phyloP scores from a whole-genome alignment of 2,113 vertebrate species.

The Bostrychus sinensis region DNA sequence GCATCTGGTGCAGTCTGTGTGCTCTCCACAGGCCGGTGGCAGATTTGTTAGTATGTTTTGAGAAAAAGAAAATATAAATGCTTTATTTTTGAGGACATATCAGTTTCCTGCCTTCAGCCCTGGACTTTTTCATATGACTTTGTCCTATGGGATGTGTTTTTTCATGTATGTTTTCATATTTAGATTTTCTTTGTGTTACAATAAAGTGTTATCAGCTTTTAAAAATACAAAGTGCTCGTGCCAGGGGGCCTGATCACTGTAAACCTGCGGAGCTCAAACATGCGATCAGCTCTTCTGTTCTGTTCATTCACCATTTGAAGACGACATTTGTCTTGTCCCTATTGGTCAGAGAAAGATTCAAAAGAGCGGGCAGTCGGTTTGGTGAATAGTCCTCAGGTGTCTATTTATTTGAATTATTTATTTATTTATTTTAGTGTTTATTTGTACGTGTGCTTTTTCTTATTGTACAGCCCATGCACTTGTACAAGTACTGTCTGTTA shows the following conservation, averaged over 20 bases:
- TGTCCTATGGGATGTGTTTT: constrained; percentile 9
- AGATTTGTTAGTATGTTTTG: constrained; percentile 23
- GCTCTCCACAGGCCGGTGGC: constrained; percentile 12
- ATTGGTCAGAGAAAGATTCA: constrained; percentile 53
- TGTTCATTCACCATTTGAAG: constrained; percentile 57
- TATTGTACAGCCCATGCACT: constrained; percentile 52
- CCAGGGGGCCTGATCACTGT: constrained; percentile 42
- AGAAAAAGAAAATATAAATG: constrained; percentile 27
- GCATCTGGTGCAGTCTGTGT: constrained; percentile 32
- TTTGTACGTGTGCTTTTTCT: constrained; percentile 49
- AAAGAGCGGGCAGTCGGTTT: constrained; percentile 48
- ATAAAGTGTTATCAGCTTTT: constrained; percentile 44
- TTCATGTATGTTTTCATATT: constrained; percentile 26
- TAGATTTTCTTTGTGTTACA: constrained; percentile 40
- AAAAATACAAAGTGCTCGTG: constrained; percentile 58
- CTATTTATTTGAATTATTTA: constrained; percentile 78
- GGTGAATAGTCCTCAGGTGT: constrained; percentile 76
- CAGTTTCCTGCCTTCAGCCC: constrained; percentile 55
- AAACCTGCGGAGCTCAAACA: constrained; percentile 25
- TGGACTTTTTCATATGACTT: constrained; percentile 25
- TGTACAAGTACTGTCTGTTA: constrained; percentile 42
- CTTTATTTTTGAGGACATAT: constrained; percentile 61
- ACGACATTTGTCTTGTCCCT: constrained; percentile 52
- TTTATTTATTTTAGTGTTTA: constrained; percentile 71
- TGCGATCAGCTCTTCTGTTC: constrained; percentile 25